Evolutionary conservation across 2,888 invertebrate genomes (phyloP), one percentile per base, ranked within the genome.

Genomic region (Meiosimyza decipiens): DNA sequence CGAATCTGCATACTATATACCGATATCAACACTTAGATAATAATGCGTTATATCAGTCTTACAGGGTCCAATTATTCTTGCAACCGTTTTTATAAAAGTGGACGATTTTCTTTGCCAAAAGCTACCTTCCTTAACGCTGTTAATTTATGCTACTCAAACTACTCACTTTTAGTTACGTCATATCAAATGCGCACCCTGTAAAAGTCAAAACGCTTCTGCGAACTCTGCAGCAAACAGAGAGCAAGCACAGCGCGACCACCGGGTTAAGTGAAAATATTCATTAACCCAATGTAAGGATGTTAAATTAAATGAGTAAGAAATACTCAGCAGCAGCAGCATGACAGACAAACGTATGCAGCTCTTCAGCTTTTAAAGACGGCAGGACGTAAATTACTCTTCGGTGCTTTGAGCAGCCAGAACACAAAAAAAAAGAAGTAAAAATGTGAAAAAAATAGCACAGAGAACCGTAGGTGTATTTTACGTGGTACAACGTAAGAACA

Each of bases 201-300:
- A 62, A 62, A 62, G 12, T 16, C 40, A 62, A 47, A n/a, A 6
- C n/a, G 28, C 22, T 28, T n/a, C 15, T 50, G 57, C 55, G 55
- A 9, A 11, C 22, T n/a, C 28, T 28, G 11, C 2, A 15, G 12
- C 13, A 49, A 18, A 49, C 28, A 15, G 15, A 16, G 47, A 13
- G 15, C 50, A n/a, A 52, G 6, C 55, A 33, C 47, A 40, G 16
- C 51, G 57, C 54, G 33, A 52, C 63, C 16, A 33, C 57, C 22
- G 64, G 47, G 67, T 71, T 71, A 73, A 73, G 71, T 73, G 68
- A 71, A 73, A 73, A 73, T 71, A 68, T 73, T 71, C 71, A 68
- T 71, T 73, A 73, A 64, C 59, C 64, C 71, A 73, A 71, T 68
- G 71, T 68, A 69, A 71, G 52, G 63, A 40, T 28, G 59, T 64